A percentile compares a stretch with the other conserved stretches of the same genome.
These are phyloP conservation scores for Oncorhynchus mykiss DNA, from an alignment of 2,113 vertebrate species.

Conservation along the genomic window DNA sequence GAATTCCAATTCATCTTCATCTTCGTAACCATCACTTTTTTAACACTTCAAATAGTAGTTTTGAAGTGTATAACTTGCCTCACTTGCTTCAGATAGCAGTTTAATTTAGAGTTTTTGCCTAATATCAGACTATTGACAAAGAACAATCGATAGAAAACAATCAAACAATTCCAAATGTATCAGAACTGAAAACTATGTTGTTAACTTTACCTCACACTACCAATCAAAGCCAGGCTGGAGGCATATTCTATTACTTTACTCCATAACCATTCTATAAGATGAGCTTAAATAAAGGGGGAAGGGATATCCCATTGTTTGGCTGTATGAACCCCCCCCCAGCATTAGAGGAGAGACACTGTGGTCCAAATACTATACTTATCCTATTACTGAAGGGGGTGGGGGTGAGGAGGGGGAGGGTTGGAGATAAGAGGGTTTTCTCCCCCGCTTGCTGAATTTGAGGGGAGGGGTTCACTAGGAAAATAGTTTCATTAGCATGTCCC, in stretches of 20 bases:
- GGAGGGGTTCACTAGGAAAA: constrained; percentile 60
- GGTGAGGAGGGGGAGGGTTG: constrained; percentile 35
- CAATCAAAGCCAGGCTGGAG: too few species aligned
- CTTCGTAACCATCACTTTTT: constrained; percentile 25
- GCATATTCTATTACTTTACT: not conserved
- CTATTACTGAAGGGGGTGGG: constrained; percentile 63
- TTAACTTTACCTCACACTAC: too few species aligned
- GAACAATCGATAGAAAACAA: too few species aligned
- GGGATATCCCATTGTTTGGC: constrained; percentile 64
- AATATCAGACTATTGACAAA: too few species aligned
- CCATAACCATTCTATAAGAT: constrained; percentile 57
- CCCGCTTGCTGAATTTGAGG: constrained; percentile 69
- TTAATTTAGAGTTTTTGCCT: not conserved
- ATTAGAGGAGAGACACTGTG: constrained; percentile 68
- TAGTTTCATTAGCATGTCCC: constrained; percentile 69
- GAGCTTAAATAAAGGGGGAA: constrained; percentile 51
- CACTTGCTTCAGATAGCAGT: not conserved
- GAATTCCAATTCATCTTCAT: constrained; percentile 36
- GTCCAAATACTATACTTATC: constrained; percentile 78
- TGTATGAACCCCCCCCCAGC: constrained; percentile 59
- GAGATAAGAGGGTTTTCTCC: constrained; percentile 73
- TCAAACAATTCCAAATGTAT: too few species aligned
- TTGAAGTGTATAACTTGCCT: not conserved
- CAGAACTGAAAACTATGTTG: too few species aligned
- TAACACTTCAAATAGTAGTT: constrained; percentile 18